Evolutionary conservation across 1,140 invertebrate genomes (phyloP), one percentile per base, ranked within the genome.

Genomic region (Brachionus rotundiformis): DNA sequence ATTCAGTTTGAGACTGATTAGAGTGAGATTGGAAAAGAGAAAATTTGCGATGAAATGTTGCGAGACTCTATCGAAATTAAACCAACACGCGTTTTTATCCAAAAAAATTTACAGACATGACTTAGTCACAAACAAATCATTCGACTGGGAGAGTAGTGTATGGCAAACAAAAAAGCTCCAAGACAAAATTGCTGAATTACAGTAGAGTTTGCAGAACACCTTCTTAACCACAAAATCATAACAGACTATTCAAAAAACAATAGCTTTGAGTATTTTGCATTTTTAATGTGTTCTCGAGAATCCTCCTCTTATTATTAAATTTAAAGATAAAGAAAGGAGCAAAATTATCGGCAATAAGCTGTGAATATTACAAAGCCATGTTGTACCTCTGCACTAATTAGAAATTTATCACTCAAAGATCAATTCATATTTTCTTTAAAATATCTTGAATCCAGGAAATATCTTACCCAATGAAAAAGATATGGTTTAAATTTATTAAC

Each of bases 201-300:
- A 6, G 25, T 73, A 23, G 68, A 73, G 6, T 73, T 73, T 41
- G 39, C 33, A 41, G 68, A 73, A 41, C 16, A 73, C n/a, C 16
- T 68, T 11, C 25, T 68, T 27, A 41, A 8, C 10, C 33, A 19
- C 2, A 73, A 73, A 3, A 25, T 16, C 23, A 10, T 2, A 23
- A 33, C 33, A 31, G 27, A 5, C 7, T 41, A 1, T 7, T 41
- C 68, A 2, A 19, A 11, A 11, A 63, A 63, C 59, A 31, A 68
- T 23, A 73, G 33, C 44, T 73, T 73, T 16, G 68, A 73, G 23
- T 73, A 73, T 73, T 73, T 73, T 41, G 68, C n/a, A 25, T 41
- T n/a, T n/a, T n/a, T n/a, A n/a, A n/a, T n/a, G n/a, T n/a, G n/a
- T n/a, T n/a, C n/a, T n/a, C n/a, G n/a, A n/a, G n/a, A n/a, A n/a